Evolutionary conservation across 2,113 vertebrate genomes (phyloP).

Genomic region (Chloroceryle aenea): DNA sequence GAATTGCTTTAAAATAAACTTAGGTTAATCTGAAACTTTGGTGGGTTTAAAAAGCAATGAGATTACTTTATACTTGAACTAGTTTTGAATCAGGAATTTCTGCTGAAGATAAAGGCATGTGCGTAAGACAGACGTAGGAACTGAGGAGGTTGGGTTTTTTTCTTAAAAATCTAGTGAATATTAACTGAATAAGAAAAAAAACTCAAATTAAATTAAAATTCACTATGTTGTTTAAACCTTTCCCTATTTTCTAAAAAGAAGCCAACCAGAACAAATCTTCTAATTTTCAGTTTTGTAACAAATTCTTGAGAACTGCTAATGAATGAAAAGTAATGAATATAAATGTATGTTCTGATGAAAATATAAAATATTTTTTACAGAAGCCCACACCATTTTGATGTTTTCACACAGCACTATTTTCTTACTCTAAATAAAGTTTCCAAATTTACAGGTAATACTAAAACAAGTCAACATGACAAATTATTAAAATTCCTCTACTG

Average conservation of each 20-base stretch:
- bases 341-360: background rate
- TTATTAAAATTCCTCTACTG: background rate
- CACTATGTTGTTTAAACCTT: background rate
- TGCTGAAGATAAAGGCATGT: background rate
- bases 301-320: background rate
- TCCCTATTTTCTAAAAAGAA: background rate
- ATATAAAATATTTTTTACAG: background rate
- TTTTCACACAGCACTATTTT: background rate
- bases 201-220: background rate
- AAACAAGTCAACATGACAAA: background rate
- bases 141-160: background rate
- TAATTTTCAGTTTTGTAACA: background rate
- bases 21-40: background rate
- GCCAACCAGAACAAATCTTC: background rate
- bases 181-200: background rate
- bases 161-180: background rate
- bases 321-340: background rate
- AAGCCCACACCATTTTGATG: background rate
- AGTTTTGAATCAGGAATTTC: background rate
- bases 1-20: background rate
- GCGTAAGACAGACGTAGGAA: background rate
- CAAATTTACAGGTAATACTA: background rate
- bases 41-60: background rate
- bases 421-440: background rate
- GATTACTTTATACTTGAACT: background rate